A percentile compares a stretch with the other conserved stretches of the same genome.
Conservation (phyloP, 2,797 vertebrate genomes). For the Coregonus suidteri region DNA sequence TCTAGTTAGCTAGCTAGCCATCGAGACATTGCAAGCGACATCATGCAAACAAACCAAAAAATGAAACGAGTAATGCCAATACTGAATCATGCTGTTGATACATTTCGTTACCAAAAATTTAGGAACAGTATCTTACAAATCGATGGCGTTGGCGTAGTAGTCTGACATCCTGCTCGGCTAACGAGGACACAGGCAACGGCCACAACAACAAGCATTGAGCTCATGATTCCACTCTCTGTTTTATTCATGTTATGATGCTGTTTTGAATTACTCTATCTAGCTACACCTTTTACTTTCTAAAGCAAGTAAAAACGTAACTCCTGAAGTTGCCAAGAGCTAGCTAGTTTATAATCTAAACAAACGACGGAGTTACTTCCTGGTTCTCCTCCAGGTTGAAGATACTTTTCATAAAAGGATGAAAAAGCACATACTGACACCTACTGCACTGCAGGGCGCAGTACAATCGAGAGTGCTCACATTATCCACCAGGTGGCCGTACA, state of each 20-base stretch:
- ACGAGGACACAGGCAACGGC: slow-evolving; percentile 43
- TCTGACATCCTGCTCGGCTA: slow-evolving; percentile 45
- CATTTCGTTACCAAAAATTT: neutral
- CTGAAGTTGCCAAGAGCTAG: neutral
- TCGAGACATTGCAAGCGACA: neutral
- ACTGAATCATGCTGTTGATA: neutral
- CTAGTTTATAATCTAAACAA: neutral
- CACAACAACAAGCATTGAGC: slow-evolving; percentile 10
- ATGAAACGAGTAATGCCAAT: neutral
- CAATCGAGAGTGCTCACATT: neutral
- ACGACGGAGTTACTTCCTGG: neutral
- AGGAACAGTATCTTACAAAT: slow-evolving; percentile 52
- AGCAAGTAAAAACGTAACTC: neutral
- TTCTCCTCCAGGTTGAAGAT: neutral
- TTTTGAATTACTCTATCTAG: neutral
- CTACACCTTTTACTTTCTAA: neutral
- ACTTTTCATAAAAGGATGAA: neutral
- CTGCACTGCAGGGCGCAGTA: slow-evolving; percentile 1
- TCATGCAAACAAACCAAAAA: neutral
- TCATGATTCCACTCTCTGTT: neutral
- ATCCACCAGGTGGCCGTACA: neutral
- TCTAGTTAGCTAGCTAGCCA: neutral
- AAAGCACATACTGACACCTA: neutral
- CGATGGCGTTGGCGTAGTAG: slow-evolving; percentile 26
- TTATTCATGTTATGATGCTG: neutral